Evolutionary conservation across 2,888 invertebrate species (phyloP).

Genomic region (Tetragonisca angustula): DNA sequence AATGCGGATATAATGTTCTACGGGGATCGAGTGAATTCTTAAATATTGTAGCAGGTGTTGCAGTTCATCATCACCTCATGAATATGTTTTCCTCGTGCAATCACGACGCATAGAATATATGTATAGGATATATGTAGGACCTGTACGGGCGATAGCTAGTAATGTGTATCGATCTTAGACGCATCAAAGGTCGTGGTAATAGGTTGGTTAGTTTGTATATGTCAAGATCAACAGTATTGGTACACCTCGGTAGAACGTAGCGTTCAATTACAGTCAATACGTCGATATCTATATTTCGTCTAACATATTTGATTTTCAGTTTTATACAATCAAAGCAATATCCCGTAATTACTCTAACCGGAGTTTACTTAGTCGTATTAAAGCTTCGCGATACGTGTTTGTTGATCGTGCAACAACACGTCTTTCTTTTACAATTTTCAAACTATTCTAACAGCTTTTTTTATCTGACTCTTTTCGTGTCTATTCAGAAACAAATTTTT

Average conservation of each 20-base stretch:
- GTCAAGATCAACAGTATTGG: constrained; percentile 46
- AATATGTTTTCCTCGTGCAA: constrained; percentile 16
- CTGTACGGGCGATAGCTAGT: constrained; percentile 13
- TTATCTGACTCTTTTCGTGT: too few species aligned
- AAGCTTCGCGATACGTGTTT: too few species aligned
- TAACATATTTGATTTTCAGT: background rate
- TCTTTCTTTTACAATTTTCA: too few species aligned
- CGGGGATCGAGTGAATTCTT: background rate
- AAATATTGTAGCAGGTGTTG: background rate
- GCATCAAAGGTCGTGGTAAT: constrained; percentile 64
- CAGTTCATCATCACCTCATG: background rate
- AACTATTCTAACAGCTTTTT: too few species aligned
- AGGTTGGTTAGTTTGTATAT: constrained; percentile 51
- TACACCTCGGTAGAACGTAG: background rate
- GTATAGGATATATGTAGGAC: background rate
- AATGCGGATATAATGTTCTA: background rate
- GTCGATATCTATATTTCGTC: background rate
- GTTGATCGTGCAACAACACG: too few species aligned
- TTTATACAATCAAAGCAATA: background rate
- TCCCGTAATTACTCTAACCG: background rate
- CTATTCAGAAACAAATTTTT: too few species aligned
- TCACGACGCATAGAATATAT: constrained; percentile 12
- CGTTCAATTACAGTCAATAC: constrained; percentile 24
- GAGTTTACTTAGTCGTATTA: too few species aligned
- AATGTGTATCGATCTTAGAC: constrained; percentile 63